Evolutionary conservation across 2,888 invertebrate genomes (phyloP).

Genomic region (Slavum lentiscoides): DNA sequence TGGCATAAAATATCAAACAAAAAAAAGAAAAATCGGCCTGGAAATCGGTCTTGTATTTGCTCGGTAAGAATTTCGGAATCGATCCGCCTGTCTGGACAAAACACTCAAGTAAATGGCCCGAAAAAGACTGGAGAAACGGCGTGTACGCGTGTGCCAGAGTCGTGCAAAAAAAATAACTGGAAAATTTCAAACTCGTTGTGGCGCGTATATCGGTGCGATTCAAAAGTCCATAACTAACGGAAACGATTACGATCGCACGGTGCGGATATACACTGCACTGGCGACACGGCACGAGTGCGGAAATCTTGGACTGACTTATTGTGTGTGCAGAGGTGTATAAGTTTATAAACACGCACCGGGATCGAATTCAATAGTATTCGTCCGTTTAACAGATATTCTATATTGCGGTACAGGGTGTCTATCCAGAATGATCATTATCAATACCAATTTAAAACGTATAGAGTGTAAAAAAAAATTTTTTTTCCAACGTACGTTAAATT

Average conservation of each 20-base stretch:
- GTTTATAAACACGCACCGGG: neutral
- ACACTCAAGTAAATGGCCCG: neutral
- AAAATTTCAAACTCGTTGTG: too few species aligned
- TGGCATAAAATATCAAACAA: too few species aligned
- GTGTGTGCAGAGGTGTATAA: neutral
- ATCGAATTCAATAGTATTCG: constrained; percentile 16
- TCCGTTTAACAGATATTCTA: neutral
- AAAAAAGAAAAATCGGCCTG: too few species aligned
- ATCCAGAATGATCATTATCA: too few species aligned
- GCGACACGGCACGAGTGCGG: constrained; percentile 32
- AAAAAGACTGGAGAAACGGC: neutral
- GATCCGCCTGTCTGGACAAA: too few species aligned
- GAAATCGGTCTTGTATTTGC: too few species aligned
- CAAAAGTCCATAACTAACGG: constrained; percentile 15
- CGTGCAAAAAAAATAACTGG: too few species aligned
- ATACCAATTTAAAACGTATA: too few species aligned
- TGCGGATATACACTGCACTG: neutral
- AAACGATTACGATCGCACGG: constrained; percentile 22
- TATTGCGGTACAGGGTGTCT: too few species aligned
- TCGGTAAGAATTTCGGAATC: too few species aligned
- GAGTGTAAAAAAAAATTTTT: too few species aligned
- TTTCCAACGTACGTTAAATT: too few species aligned
- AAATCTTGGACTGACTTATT: constrained; percentile 24
- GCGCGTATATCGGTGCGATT: neutral
- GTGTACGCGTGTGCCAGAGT: neutral